Evolutionary conservation across 2,113 vertebrate species (phyloP).

Genomic region (Oceanites oceanicus): DNA sequence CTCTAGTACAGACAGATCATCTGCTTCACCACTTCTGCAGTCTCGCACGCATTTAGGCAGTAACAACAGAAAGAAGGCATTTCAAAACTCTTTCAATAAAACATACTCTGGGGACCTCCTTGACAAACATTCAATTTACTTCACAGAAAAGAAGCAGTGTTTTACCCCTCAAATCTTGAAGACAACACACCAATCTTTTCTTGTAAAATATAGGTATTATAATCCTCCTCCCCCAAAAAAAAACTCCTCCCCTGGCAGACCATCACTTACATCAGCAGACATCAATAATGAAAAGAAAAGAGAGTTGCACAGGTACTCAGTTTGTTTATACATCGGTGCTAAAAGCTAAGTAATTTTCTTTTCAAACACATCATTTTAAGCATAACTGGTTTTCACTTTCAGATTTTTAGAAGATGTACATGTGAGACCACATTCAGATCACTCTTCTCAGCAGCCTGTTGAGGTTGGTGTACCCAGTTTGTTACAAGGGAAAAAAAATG

Average conservation of each 20-base stretch:
- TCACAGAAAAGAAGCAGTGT: background rate
- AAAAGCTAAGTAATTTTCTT: background rate
- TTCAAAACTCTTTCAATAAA: slow-evolving; percentile 10
- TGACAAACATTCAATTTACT: slow-evolving; percentile 44
- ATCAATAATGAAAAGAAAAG: background rate
- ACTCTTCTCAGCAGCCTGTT: background rate
- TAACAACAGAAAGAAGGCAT: background rate
- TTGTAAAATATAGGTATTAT: slow-evolving; percentile 43
- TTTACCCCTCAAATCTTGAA: slow-evolving; percentile 50
- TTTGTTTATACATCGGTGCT: background rate
- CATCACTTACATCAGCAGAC: background rate
- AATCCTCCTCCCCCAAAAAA: slow-evolving; percentile 21
- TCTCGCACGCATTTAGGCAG: background rate
- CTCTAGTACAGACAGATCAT: background rate
- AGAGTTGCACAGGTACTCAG: background rate
- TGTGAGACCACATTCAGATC: slow-evolving; percentile 1
- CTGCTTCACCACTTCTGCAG: background rate
- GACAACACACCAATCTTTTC: slow-evolving; percentile 26
- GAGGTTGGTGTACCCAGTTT: background rate
- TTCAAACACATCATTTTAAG: slow-evolving; percentile 6
- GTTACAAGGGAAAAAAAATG: background rate
- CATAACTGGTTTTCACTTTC: slow-evolving; percentile 2
- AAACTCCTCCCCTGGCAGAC: background rate
- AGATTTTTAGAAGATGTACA: slow-evolving; percentile 13
- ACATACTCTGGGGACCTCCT: slow-evolving; percentile 22